These are phyloP conservation scores for Pyralis farinalis DNA, from an alignment of 2,888 invertebrate species.

Conservation along the genomic window DNA sequence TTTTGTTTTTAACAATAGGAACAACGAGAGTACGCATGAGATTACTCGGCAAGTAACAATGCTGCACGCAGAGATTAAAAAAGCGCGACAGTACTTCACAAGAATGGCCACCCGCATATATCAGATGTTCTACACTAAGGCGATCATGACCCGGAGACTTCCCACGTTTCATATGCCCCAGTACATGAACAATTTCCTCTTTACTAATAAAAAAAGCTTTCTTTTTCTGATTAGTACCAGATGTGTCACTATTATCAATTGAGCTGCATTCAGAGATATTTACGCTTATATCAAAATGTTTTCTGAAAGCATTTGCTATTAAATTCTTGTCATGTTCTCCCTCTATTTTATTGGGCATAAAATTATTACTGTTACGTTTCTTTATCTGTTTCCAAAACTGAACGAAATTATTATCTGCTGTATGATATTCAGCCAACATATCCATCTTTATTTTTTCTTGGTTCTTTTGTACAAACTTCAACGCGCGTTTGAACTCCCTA, in stretches of 20 bases:
- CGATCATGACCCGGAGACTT: background rate
- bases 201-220: background rate
- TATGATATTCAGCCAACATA: slow-evolving; percentile 1
- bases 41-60: no score
- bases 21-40: no score
- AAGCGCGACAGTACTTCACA: no score
- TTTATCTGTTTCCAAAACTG: slow-evolving; percentile 3
- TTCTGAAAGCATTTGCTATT: background rate
- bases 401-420: background rate
- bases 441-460: background rate
- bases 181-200: background rate
- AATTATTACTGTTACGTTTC: background rate
- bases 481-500: background rate
- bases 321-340: background rate
- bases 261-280: no score
- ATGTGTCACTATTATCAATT: no score
- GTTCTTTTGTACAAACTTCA: slow-evolving; percentile 1
- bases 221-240: background rate
- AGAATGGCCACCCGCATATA: no score
- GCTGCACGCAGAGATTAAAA: no score
- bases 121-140: no score
- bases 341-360: background rate
- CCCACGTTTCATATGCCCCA: background rate
- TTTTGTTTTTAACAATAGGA: no score
- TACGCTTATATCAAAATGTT: background rate